Percentiles rank a stretch among this genome's conserved stretches.
phyloP scores from a whole-genome alignment of 2,888 invertebrate genomes.

The Machimus atricapillus region DNA sequence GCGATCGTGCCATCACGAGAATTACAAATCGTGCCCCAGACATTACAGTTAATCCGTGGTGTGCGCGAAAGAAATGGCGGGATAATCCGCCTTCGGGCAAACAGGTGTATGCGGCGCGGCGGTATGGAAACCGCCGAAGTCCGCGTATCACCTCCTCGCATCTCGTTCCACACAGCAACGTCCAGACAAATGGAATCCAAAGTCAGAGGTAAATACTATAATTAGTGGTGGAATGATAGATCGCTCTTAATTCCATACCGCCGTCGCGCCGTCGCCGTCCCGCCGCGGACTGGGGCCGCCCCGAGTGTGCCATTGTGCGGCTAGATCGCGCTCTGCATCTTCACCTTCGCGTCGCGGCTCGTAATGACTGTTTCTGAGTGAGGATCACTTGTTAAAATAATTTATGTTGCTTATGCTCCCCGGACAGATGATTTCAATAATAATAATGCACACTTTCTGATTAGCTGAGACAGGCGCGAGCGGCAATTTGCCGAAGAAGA shows the following conservation, averaged over 20 bases:
- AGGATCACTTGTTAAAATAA: constrained; percentile 12
- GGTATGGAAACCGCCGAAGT: background rate
- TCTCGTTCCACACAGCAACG: background rate
- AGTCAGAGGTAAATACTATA: constrained; percentile 43
- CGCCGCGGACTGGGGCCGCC: background rate
- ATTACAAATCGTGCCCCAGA: constrained; percentile 39
- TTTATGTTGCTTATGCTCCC: background rate
- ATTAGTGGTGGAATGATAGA: constrained; percentile 42
- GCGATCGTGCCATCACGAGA: constrained; percentile 40
- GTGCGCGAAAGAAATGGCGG: constrained; percentile 32
- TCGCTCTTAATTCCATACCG: constrained; percentile 40
- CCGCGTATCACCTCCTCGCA: constrained; percentile 16
- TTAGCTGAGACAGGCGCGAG: background rate
- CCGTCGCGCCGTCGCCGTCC: background rate
- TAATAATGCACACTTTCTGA: background rate
- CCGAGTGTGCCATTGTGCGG: constrained; percentile 10
- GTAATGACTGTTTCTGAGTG: background rate
- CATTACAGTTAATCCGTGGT: constrained; percentile 36
- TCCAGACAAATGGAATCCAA: constrained; percentile 40
- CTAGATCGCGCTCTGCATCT: background rate
- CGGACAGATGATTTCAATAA: constrained; percentile 27
- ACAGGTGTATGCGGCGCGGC: constrained; percentile 30
- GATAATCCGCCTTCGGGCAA: constrained; percentile 34
- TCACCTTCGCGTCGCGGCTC: background rate
- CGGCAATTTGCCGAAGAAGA: background rate